These are phyloP conservation scores for Bruchidius siliquastri DNA, from an alignment of 2,888 invertebrate genomes.

Conservation along the genomic window DNA sequence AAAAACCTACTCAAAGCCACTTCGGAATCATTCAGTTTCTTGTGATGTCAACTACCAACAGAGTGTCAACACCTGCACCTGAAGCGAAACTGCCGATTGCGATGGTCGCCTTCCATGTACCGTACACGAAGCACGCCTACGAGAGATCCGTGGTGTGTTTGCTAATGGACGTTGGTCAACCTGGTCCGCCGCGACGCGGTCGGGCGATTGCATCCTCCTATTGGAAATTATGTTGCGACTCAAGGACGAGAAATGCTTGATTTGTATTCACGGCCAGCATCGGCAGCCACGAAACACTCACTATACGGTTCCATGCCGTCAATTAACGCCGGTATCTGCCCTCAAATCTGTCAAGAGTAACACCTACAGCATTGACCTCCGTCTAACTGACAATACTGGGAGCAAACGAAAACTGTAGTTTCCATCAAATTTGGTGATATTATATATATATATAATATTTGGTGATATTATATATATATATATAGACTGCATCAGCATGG, in stretches of 20 bases:
- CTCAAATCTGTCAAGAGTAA: background rate
- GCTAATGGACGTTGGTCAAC: background rate
- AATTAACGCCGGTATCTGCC: background rate
- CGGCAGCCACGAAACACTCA: background rate
- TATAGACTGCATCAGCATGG: too few relatives aligned
- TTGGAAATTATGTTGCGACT: background rate
- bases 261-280: background rate
- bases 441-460: too few relatives aligned
- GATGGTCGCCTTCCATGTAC: background rate
- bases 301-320: background rate
- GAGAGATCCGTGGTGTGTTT: background rate
- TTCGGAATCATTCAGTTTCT: too few relatives aligned
- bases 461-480: too few relatives aligned
- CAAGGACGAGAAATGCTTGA: background rate
- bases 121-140: background rate
- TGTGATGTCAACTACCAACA: too few relatives aligned
- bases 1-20: too few relatives aligned
- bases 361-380: background rate
- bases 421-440: too few relatives aligned
- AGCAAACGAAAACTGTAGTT: too few relatives aligned
- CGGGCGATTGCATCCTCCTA: background rate
- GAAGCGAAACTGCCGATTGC: background rate
- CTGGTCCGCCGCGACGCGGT: background rate
- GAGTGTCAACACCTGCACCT: background rate
- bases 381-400: too few relatives aligned